Conservation (phyloP, 2,797 vertebrate species). For the Crocodylus rhombifer region DNA sequence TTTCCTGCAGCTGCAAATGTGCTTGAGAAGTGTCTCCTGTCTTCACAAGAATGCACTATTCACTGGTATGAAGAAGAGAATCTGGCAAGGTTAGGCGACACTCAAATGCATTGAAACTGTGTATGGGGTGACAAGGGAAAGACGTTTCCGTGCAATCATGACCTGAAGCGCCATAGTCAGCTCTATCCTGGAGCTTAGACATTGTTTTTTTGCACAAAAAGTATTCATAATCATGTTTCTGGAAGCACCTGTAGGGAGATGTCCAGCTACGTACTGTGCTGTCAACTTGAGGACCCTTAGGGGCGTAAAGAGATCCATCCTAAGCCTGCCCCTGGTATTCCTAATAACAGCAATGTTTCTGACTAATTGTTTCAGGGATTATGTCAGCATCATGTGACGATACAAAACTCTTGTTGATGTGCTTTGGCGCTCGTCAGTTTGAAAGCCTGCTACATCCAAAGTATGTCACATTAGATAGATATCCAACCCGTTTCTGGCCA, state of each 20-base stretch:
- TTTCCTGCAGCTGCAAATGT: not conserved
- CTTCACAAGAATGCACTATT: not conserved
- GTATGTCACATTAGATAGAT: not conserved
- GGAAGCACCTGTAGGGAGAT: not conserved
- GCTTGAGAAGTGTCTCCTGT: not conserved
- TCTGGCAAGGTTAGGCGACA: not conserved
- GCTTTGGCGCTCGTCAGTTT: not conserved
- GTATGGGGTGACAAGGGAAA: not conserved
- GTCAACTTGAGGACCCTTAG: not conserved
- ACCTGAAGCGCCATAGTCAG: not conserved
- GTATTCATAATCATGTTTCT: not conserved
- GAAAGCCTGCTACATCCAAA: not conserved
- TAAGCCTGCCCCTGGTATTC: not conserved
- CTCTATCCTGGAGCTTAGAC: not conserved
- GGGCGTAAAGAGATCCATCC: not conserved
- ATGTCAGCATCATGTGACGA: not conserved
- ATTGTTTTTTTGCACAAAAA: not conserved
- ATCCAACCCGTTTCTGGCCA: not conserved
- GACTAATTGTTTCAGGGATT: not conserved
- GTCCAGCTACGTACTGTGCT: not conserved
- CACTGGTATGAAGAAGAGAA: not conserved
- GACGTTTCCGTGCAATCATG: not conserved
- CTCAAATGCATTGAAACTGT: not conserved
- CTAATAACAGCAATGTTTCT: not conserved
- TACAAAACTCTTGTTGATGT: not conserved